These are phyloP conservation scores for Neuroterus valhalla DNA, from an alignment of 1,140 invertebrate genomes.

Conservation along the genomic window DNA sequence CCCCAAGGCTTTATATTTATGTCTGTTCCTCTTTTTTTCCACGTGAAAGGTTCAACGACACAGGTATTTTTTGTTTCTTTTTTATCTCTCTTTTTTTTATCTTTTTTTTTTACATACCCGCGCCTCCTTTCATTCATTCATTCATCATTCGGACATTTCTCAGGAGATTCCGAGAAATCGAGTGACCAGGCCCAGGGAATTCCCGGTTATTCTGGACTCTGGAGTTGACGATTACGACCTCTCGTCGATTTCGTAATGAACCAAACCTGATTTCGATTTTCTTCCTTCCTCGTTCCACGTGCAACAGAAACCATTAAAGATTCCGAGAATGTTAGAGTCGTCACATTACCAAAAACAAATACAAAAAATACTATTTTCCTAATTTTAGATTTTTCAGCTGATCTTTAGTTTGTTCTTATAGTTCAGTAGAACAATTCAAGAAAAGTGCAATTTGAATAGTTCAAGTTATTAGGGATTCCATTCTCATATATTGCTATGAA, in stretches of 20 bases:
- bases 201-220: slow-evolving; percentile 16
- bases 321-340: not conserved
- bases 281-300: not conserved
- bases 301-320: slow-evolving; percentile 4
- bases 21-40: not conserved
- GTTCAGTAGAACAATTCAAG: too few species aligned
- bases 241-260: slow-evolving; percentile 27
- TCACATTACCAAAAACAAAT: not conserved
- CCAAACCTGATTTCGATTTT: slow-evolving; percentile 29
- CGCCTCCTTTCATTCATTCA: slow-evolving; percentile 14
- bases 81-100: not conserved
- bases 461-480: too few species aligned
- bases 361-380: not conserved
- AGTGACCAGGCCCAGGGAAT: slow-evolving; percentile 18
- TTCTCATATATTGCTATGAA: too few species aligned
- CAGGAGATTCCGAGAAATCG: slow-evolving; percentile 26
- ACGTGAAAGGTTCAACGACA: not conserved
- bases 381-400: too few species aligned
- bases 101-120: not conserved
- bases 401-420: too few species aligned
- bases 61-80: too few species aligned
- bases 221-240: slow-evolving; percentile 22
- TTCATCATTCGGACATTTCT: slow-evolving; percentile 28
- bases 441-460: too few species aligned
- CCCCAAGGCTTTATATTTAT: not conserved